Base-by-base conservation (phyloP, 2,797 vertebrate genomes). In the Lepus townsendii region DNA sequence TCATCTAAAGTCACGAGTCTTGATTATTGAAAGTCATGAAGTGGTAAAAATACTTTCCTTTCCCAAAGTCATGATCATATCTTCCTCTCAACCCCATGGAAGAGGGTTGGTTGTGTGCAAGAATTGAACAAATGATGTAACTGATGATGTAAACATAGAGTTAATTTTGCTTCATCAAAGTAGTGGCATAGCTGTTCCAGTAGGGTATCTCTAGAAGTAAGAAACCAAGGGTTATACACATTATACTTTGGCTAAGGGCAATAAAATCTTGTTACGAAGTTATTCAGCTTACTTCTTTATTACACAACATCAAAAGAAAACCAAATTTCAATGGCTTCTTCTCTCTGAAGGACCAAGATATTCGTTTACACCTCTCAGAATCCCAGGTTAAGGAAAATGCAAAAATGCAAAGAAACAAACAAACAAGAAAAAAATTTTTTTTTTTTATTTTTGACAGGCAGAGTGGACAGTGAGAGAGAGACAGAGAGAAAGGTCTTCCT, bases 1-100 rank as follows among this genome's bases (percentile, higher is more conserved):
- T 98, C 98, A 99, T 98, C 87, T 99, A 97, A 57, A 99, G 98
- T 97, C 98, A 98, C 96, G 99, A 99, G 95, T 98, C 98, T 83
- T 99, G 97, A 97, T 99, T 98, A 3, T 97, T 98, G 88, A 99
- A 99, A 97, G 99, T 97, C 54, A 99, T 95, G 63, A 99, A 98
- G 72, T 97, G 99, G 97, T 99, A 99, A 89, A 99, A 98, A 96
- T 99, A 98, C 85, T 99, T 98, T 69, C 99, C 98, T 68, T 97
- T 99, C 93, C 98, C 98, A 96, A 98, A 98, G 10, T 98, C 98
- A 32, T 99, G 99, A 88, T 99, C 99, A 1, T n/a, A 96, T 42
- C 97, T 96, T 77, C 97, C 42, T 42, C 42, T 42, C 42, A 42
- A 42, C 7, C 98, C 98, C 98, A 99, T 7, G 99, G 99, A 24